A percentile compares a stretch with the other conserved stretches of the same genome.
Evolutionary conservation across 2,797 vertebrate species (phyloP).

Genomic region (Acipenser transmontanus): DNA sequence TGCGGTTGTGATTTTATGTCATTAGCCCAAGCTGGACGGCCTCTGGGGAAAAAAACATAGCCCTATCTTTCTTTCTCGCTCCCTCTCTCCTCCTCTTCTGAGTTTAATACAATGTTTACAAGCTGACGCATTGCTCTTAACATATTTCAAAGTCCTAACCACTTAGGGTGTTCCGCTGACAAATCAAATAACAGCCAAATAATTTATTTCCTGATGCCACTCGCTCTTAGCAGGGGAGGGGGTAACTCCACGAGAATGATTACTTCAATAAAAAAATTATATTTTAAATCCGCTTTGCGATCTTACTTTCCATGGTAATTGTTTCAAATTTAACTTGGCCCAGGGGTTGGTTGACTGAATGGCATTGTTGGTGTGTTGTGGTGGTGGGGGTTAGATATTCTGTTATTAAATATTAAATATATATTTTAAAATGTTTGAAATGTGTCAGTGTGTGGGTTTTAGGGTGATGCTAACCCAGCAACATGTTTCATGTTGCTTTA

Average conservation of each 20-base stretch:
- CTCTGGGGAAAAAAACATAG: conserved; percentile 17
- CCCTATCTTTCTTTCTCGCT: conserved; percentile 18
- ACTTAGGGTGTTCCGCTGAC: conserved; percentile 71
- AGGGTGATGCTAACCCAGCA: no score
- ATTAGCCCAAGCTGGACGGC: conserved; percentile 22
- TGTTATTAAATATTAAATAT: conserved; percentile 30
- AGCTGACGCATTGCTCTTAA: conserved; percentile 64
- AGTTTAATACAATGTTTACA: conserved; percentile 53
- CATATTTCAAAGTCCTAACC: conserved; percentile 84
- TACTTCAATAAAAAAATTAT: conserved; percentile 92
- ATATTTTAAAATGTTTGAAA: no score
- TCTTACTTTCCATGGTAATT: conserved; percentile 80
- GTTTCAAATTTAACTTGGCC: conserved; percentile 87
- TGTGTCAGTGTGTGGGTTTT: no score
- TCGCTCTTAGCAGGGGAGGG: conserved; percentile 61
- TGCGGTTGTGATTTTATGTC: conserved; percentile 34
- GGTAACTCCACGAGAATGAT: conserved; percentile 82
- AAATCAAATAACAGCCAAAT: conserved; percentile 83
- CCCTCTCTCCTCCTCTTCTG: conserved; percentile 26
- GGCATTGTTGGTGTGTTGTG: conserved; percentile 29
- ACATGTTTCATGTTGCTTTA: no score
- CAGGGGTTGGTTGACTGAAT: conserved; percentile 51
- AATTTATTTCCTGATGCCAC: conserved; percentile 79
- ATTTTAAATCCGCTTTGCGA: conserved; percentile 77
- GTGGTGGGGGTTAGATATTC: conserved; percentile 22